Evolutionary conservation across 2,797 vertebrate species (phyloP).

Genomic region (Anolis apletophallus): DNA sequence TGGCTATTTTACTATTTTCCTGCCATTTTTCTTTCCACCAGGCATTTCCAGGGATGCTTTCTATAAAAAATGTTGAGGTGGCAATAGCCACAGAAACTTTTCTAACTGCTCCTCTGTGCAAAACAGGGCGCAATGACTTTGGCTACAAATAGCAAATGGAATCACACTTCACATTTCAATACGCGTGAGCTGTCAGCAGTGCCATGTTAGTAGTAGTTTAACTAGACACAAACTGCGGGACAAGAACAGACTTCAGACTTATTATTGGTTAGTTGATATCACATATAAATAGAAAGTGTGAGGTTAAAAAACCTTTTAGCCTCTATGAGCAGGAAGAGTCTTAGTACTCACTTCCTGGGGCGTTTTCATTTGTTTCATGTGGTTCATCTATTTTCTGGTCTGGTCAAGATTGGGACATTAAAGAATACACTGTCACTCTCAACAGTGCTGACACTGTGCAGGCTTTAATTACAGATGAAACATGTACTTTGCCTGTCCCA

Average conservation of each 20-base stretch:
- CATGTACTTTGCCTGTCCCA: not conserved
- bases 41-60: not conserved
- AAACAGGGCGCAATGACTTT: too few species aligned
- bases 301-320: constrained; percentile 35
- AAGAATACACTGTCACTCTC: constrained; percentile 57
- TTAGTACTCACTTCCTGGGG: constrained; percentile 77
- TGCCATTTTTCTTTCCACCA: not conserved
- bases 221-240: constrained; percentile 31
- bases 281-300: constrained; percentile 18
- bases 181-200: constrained; percentile 8
- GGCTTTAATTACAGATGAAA: constrained; percentile 12
- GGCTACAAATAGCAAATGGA: not conserved
- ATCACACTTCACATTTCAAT: not conserved
- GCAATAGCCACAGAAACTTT: not conserved
- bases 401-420: constrained; percentile 72
- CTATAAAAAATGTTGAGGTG: not conserved
- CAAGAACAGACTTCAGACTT: constrained; percentile 29
- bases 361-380: constrained; percentile 68
- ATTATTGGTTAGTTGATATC: constrained; percentile 66
- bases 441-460: constrained; percentile 16
- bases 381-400: constrained; percentile 70
- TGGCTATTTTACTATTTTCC: too few species aligned
- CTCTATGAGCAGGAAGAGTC: constrained; percentile 57
- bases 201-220: constrained; percentile 55
- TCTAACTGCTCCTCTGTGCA: not conserved